Evolutionary conservation across 2,797 vertebrate species (phyloP).

Genomic region (Dermochelys coriacea): DNA sequence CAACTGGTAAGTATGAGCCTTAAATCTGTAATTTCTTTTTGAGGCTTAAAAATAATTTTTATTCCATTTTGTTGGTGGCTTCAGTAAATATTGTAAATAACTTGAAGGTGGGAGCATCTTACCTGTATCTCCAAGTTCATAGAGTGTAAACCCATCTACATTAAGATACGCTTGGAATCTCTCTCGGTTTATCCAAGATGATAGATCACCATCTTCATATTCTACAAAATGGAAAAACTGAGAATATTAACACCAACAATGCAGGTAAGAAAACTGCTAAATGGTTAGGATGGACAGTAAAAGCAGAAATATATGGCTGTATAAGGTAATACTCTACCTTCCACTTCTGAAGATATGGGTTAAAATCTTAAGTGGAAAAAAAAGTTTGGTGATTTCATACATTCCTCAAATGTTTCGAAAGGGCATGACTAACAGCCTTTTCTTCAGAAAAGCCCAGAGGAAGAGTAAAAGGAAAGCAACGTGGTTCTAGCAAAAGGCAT

Average conservation of each 20-base stretch:
- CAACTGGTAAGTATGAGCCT: background rate
- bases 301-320: background rate
- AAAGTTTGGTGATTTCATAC: background rate
- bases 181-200: constrained; percentile 95
- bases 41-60: background rate
- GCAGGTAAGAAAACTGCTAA: background rate
- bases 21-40: background rate
- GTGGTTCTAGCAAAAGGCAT: background rate
- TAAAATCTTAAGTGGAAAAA: background rate
- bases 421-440: background rate
- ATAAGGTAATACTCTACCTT: background rate
- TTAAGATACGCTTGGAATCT: constrained; percentile 94
- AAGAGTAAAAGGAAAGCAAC: background rate
- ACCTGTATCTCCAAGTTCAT: constrained; percentile 98
- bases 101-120: background rate
- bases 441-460: background rate
- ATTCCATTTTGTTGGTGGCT: background rate
- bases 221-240: constrained; percentile 79
- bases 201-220: constrained; percentile 93
- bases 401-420: background rate
- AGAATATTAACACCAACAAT: background rate
- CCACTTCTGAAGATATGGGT: background rate
- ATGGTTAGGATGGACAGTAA: background rate
- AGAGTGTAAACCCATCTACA: constrained; percentile 94
- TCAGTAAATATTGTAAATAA: background rate